Evolutionary conservation across 2,797 vertebrate genomes (phyloP).

Genomic region (Notolabrus celidotus): DNA sequence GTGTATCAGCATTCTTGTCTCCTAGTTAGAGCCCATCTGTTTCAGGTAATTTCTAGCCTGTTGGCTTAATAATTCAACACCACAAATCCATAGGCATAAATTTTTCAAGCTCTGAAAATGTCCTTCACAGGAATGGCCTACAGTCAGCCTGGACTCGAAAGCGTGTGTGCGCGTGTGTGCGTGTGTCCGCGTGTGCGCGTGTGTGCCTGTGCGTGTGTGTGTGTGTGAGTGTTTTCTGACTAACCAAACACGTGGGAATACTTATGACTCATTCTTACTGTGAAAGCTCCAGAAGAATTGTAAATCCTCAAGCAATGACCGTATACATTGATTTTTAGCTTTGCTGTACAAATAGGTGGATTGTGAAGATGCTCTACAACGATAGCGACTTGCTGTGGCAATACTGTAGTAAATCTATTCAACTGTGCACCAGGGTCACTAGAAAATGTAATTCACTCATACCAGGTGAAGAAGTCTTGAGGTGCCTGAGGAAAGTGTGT

Average conservation of each 20-base stretch:
- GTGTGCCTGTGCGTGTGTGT: conserved; percentile 13
- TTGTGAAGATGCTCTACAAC: conserved; percentile 6
- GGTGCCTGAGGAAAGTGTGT: conserved; percentile 30
- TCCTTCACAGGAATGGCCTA: conserved; percentile 60
- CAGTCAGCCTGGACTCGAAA: conserved; percentile 18
- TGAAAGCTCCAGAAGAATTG: conserved; percentile 10
- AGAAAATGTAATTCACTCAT: conserved; percentile 32
- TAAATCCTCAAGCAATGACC: conserved; percentile 38
- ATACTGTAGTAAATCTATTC: conserved; percentile 12
- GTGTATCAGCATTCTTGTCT: conserved; percentile 58
- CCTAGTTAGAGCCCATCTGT: conserved; percentile 64
- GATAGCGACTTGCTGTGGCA: background rate
- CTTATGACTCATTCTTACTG: conserved; percentile 48
- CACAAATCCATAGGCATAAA: conserved; percentile 81
- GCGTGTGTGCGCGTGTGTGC: background rate
- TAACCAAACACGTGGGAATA: conserved; percentile 33
- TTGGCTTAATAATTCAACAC: conserved; percentile 84
- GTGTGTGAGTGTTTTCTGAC: conserved; percentile 16
- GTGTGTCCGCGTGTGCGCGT: background rate
- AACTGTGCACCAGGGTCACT: conserved; percentile 25
- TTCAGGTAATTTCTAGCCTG: conserved; percentile 73
- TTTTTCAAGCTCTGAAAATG: conserved; percentile 81
- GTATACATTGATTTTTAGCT: conserved; percentile 24
- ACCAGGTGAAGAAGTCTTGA: conserved; percentile 5
- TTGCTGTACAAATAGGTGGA: conserved; percentile 13